Conservation (phyloP, 2,797 vertebrate genomes). For the Melanotaenia pygmaea region DNA sequence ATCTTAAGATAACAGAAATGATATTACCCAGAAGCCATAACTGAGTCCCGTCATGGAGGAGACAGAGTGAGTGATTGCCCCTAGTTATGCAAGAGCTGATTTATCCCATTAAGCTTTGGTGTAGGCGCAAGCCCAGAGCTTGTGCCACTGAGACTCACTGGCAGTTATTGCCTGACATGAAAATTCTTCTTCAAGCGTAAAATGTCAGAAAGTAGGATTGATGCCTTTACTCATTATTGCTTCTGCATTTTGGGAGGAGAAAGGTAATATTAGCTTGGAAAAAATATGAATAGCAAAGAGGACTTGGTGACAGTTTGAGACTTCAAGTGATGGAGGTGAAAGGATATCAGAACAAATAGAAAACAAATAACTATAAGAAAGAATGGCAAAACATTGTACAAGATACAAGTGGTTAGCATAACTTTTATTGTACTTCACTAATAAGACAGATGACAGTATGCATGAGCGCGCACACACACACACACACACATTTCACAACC, state of each 20-base stretch:
- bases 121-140: conserved; percentile 72
- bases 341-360: conserved; percentile 30
- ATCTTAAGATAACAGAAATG: conserved; percentile 86
- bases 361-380: conserved; percentile 30
- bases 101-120: conserved; percentile 82
- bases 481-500: not conserved
- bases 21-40: conserved; percentile 85
- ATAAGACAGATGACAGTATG: not conserved
- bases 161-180: conserved; percentile 80
- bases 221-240: conserved; percentile 81
- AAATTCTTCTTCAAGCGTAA: conserved; percentile 78
- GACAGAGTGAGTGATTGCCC: conserved; percentile 85
- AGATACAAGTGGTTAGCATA: conserved; percentile 5
- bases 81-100: conserved; percentile 83
- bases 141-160: conserved; percentile 67
- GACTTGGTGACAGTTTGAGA: conserved; percentile 51
- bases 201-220: conserved; percentile 85
- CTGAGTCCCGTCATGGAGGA: conserved; percentile 84
- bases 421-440: conserved; percentile 6
- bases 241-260: conserved; percentile 79
- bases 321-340: conserved; percentile 43
- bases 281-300: conserved; percentile 55
- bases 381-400: conserved; percentile 9
- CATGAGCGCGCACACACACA: not conserved
- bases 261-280: conserved; percentile 72